A percentile compares a stretch with the other conserved stretches of the same genome.
Conservation (phyloP, 2,888 invertebrate genomes). For the Lamproptera curius region DNA sequence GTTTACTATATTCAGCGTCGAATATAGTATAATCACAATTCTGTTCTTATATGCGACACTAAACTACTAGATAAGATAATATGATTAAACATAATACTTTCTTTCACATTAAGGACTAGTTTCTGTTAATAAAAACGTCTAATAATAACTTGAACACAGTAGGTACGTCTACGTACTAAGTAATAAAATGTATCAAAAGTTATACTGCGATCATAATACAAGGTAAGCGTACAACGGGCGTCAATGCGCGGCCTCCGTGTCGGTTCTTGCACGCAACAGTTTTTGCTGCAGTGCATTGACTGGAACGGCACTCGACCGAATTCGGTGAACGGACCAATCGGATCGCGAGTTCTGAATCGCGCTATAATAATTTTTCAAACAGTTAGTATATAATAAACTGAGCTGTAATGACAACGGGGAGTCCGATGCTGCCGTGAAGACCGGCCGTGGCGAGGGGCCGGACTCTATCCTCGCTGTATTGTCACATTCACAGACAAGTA, state of each 20-base stretch:
- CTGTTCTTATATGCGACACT: too few species aligned
- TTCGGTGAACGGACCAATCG: constrained; percentile 48
- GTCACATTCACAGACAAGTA: constrained; percentile 50
- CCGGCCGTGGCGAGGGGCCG: constrained; percentile 75
- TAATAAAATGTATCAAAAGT: not conserved
- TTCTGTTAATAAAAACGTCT: too few species aligned
- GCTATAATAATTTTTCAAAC: constrained; percentile 44
- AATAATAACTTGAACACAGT: too few species aligned
- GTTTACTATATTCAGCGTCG: too few species aligned
- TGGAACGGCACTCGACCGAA: constrained; percentile 53
- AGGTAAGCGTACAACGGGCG: not conserved
- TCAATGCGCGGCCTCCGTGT: not conserved
- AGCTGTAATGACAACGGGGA: constrained; percentile 40
- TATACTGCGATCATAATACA: not conserved
- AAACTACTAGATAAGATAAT: too few species aligned
- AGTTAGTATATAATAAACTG: constrained; percentile 36
- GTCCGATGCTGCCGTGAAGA: constrained; percentile 72
- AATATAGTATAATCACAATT: too few species aligned
- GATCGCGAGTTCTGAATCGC: constrained; percentile 46
- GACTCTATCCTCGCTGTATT: constrained; percentile 65
- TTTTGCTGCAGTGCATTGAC: constrained; percentile 57
- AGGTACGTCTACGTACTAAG: too few species aligned
- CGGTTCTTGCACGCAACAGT: constrained; percentile 35
- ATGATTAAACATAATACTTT: too few species aligned
- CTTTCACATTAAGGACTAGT: too few species aligned